These are phyloP conservation scores for Stenoptilia bipunctidactyla DNA, from an alignment of 2,888 invertebrate species.

Conservation along the genomic window DNA sequence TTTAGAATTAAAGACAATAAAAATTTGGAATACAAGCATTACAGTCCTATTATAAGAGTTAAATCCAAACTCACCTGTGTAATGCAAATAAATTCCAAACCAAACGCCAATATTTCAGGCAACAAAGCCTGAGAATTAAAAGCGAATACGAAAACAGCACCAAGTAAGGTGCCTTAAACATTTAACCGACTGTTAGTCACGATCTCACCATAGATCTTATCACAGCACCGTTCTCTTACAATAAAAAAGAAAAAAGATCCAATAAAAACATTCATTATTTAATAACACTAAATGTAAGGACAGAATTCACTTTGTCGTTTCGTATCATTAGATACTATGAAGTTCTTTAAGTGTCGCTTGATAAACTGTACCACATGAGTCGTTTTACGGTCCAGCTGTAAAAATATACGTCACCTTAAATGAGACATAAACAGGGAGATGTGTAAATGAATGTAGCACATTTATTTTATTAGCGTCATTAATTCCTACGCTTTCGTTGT, in stretches of 20 bases:
- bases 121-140: neutral
- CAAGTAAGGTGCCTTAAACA: neutral
- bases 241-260: slow-evolving; percentile 7
- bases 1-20: too few species aligned
- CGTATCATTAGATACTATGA: slow-evolving; percentile 37
- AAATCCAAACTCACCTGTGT: too few species aligned
- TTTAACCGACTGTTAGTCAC: neutral
- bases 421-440: slow-evolving; percentile 67
- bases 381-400: slow-evolving; percentile 55
- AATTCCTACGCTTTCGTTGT: slow-evolving; percentile 52
- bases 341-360: slow-evolving; percentile 37
- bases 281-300: slow-evolving; percentile 10
- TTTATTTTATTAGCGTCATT: slow-evolving; percentile 67
- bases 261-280: slow-evolving; percentile 4
- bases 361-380: slow-evolving; percentile 52
- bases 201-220: slow-evolving; percentile 1
- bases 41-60: too few species aligned
- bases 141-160: neutral
- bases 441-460: slow-evolving; percentile 68
- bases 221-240: neutral
- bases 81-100: too few species aligned
- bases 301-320: slow-evolving; percentile 35
- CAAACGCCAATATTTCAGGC: too few species aligned
- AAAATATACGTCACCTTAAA: slow-evolving; percentile 67
- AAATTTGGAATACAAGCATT: too few species aligned